Evolutionary conservation across 2,797 vertebrate genomes (phyloP).

Genomic region (Gorsachius magnificus): DNA sequence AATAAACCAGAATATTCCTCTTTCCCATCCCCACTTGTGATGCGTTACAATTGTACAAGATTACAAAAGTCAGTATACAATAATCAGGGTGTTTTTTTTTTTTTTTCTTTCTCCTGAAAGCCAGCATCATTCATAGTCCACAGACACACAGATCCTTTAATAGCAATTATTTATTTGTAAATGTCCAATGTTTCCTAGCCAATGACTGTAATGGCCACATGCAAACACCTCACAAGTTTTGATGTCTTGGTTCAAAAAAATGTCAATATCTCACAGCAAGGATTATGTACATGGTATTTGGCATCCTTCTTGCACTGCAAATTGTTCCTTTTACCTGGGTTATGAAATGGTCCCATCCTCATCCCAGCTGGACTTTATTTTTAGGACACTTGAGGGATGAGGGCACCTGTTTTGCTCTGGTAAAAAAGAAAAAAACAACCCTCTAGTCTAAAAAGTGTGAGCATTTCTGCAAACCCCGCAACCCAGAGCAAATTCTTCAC

Average conservation of each 20-base stretch:
- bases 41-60: constrained; percentile 97
- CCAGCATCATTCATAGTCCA: constrained; percentile 86
- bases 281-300: constrained; percentile 81
- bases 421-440: constrained; percentile 28
- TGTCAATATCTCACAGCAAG: constrained; percentile 77
- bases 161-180: constrained; percentile 86
- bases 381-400: constrained; percentile 71
- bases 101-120: constrained; percentile 85
- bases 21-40: constrained; percentile 84
- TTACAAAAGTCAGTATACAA: constrained; percentile 96
- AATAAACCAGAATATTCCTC: constrained; percentile 83
- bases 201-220: constrained; percentile 95
- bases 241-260: constrained; percentile 78
- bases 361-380: constrained; percentile 69
- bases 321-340: constrained; percentile 77
- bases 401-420: constrained; percentile 72
- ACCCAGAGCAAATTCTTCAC: constrained; percentile 98
- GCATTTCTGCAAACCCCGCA: constrained; percentile 99
- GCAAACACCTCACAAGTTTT: constrained; percentile 95
- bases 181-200: constrained; percentile 91
- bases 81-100: constrained; percentile 82
- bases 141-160: constrained; percentile 76
- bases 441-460: constrained; percentile 91
- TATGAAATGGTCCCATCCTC: constrained; percentile 82
- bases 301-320: constrained; percentile 78